Base-by-base conservation (phyloP, 2,797 vertebrate genomes). In the Cirrhinus molitorella region DNA sequence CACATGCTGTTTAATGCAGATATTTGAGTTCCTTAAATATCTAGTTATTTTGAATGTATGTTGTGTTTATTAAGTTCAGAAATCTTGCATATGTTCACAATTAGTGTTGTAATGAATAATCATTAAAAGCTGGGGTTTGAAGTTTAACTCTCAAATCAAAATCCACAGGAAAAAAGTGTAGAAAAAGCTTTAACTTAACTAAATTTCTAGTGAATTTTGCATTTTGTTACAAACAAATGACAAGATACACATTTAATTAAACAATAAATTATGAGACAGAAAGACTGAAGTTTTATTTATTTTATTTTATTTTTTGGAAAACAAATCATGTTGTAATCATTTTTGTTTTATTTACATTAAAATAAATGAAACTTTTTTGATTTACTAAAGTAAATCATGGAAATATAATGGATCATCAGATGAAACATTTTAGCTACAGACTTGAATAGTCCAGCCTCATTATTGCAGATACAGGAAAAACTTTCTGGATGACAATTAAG, bases 401-500 rank as follows among this genome's bases (percentile, higher is more conserved):
- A 7, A 8, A 13, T 7, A 31, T 51, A 2, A 43, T 72, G 17
- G 3, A 31, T 51, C 47, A 34, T 34, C 31, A 34, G 31, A 34
- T 43, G 7, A 25, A 53, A 67, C n/a, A 19, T 7, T 40, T 55
- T n/a, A 28, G 49, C 49, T n/a, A 45, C 21, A 45, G 37, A 19
- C 45, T 80, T 28, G 3, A 4, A 61, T 43, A 25, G 31, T 23
- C 28, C 2, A 40, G 23, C 51, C 78, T 79, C 31, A 68, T 68
- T 68, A 79, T 43, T 23, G n/a, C 4, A 17, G 13, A 28, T 25
- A 4, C 13, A 17, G 8, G 21, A 19, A 25, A 68, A 72, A 72
- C 25, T 23, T 72, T 25, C 21, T 34, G 9, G 21, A 72, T 72
- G 67, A 72, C 40, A 49, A 37, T 72, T 71, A 81, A 17, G 10